These are phyloP conservation scores for Taenaris catops DNA, from an alignment of 2,888 invertebrate genomes.

Conservation along the genomic window DNA sequence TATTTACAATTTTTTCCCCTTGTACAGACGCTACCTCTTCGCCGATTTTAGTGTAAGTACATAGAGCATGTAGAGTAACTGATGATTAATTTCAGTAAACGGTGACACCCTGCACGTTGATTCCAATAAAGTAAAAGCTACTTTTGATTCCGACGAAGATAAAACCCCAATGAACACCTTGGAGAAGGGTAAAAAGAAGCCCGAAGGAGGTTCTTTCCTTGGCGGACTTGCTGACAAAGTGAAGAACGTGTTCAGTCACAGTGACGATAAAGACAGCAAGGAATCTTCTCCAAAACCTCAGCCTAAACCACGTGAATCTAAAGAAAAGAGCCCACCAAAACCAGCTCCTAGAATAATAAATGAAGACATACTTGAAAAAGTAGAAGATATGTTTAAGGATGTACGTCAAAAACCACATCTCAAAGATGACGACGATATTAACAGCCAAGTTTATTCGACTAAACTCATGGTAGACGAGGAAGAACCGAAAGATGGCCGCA, in stretches of 20 bases:
- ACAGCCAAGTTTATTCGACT: slow-evolving; percentile 55
- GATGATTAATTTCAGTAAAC: slow-evolving; percentile 47
- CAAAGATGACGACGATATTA: slow-evolving; percentile 53
- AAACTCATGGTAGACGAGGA: slow-evolving; percentile 69
- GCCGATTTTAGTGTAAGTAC: slow-evolving; percentile 21
- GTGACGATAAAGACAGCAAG: slow-evolving; percentile 54
- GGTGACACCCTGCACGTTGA: slow-evolving; percentile 66
- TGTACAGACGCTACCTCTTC: slow-evolving; percentile 17
- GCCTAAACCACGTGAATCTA: slow-evolving; percentile 45
- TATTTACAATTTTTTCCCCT: slow-evolving; percentile 14
- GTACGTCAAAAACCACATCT: slow-evolving; percentile 51
- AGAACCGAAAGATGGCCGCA: slow-evolving; percentile 33
- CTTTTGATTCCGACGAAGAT: slow-evolving; percentile 77
- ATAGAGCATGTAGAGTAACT: slow-evolving; percentile 20
- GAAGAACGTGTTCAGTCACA: slow-evolving; percentile 59
- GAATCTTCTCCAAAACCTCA: slow-evolving; percentile 52
- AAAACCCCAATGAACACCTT: slow-evolving; percentile 76
- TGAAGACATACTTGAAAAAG: slow-evolving; percentile 68
- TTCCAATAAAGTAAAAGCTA: slow-evolving; percentile 75
- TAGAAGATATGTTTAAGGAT: slow-evolving; percentile 75
- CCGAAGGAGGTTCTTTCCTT: slow-evolving; percentile 58
- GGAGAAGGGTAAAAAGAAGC: slow-evolving; percentile 70
- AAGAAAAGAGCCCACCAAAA: slow-evolving; percentile 60
- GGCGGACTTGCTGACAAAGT: slow-evolving; percentile 65
- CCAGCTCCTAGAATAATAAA: slow-evolving; percentile 65